phyloP scores from a whole-genome alignment of 1,140 invertebrate genomes.

The Amyelois transitella region DNA sequence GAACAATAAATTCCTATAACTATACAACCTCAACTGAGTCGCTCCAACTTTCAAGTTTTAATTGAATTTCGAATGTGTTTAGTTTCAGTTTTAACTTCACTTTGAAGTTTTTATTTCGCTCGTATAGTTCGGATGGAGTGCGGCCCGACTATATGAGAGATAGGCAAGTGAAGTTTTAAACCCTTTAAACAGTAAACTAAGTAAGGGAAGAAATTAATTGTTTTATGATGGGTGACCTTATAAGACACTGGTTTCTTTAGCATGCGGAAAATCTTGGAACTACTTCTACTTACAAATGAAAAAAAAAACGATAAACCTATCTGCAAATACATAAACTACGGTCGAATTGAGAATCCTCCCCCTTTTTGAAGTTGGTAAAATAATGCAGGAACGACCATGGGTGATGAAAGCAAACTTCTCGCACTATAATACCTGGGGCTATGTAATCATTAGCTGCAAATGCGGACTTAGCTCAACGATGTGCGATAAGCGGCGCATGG shows the following conservation, averaged over 20 bases:
- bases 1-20: constrained; percentile 17
- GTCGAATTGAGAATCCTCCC: too few species aligned
- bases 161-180: too few species aligned
- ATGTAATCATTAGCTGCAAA: constrained; percentile 44
- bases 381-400: not conserved
- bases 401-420: constrained; percentile 4
- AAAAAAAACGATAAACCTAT: too few species aligned
- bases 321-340: too few species aligned
- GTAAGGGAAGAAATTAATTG: too few species aligned
- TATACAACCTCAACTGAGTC: constrained; percentile 9
- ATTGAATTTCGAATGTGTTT: constrained; percentile 10
- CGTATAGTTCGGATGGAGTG: not conserved
- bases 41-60: constrained; percentile 8
- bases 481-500: constrained; percentile 55
- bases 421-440: constrained; percentile 43
- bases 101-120: not conserved
- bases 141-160: too few species aligned
- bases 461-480: constrained; percentile 47
- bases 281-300: too few species aligned
- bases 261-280: too few species aligned
- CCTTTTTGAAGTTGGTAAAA: too few species aligned
- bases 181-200: too few species aligned
- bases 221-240: too few species aligned
- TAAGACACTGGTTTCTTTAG: too few species aligned
- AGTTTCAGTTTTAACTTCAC: constrained; percentile 3